A percentile compares a stretch with the other conserved stretches of the same genome.
Evolutionary conservation across 2,888 invertebrate genomes (phyloP).

Genomic region (Conchocele bisecta): DNA sequence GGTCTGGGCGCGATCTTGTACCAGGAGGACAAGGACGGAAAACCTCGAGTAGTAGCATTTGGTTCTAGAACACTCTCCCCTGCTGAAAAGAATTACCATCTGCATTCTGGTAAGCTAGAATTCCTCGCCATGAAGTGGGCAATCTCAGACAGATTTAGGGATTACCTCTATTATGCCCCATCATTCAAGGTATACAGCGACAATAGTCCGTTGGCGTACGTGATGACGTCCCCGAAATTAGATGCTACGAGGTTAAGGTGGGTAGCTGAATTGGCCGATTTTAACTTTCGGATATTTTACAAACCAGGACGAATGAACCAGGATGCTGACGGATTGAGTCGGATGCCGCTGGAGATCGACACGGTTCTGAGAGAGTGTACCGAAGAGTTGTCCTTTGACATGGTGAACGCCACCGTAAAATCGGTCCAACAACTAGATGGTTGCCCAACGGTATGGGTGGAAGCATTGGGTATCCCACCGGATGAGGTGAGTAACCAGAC

Average conservation of each 20-base stretch:
- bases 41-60: neutral
- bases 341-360: slow-evolving; percentile 11
- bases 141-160: slow-evolving; percentile 1
- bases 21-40: slow-evolving; percentile 1
- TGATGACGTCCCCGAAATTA: slow-evolving; percentile 36
- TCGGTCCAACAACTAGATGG: neutral
- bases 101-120: slow-evolving; percentile 8
- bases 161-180: neutral
- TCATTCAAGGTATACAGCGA: slow-evolving; percentile 34
- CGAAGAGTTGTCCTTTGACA: neutral
- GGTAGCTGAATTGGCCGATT: slow-evolving; percentile 31
- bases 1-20: slow-evolving; percentile 34
- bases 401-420: neutral
- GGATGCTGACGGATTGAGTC: slow-evolving; percentile 31
- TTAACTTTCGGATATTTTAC: slow-evolving; percentile 22
- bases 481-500: too few species aligned
- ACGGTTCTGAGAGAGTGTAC: slow-evolving; percentile 9
- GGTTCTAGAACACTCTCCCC: slow-evolving; percentile 5
- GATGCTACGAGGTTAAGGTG: slow-evolving; percentile 26
- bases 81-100: slow-evolving; percentile 7
- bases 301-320: slow-evolving; percentile 30
- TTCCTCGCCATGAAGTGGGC: slow-evolving; percentile 12
- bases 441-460: neutral
- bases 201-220: slow-evolving; percentile 34
- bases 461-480: neutral